Evolutionary conservation across 2,797 vertebrate species (phyloP).

Genomic region (Limosa lapponica): DNA sequence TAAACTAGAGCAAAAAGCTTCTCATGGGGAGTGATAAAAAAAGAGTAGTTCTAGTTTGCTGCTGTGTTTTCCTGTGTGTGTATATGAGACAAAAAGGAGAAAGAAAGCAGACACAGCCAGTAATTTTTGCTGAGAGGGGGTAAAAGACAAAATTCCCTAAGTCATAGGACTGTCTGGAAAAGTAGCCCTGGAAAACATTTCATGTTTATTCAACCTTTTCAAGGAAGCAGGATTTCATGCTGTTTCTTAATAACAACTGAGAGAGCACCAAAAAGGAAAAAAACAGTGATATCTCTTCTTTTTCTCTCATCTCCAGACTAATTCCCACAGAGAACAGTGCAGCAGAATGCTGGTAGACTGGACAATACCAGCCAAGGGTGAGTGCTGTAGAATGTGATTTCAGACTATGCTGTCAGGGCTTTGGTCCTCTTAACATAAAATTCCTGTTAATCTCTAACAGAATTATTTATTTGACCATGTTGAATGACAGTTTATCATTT

Average conservation of each 20-base stretch:
- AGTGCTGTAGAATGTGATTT: background rate
- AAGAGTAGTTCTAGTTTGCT: background rate
- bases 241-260: background rate
- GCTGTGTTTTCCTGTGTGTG: background rate
- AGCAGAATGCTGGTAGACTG: background rate
- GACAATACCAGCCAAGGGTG: background rate
- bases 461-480: background rate
- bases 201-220: background rate
- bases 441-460: background rate
- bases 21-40: background rate
- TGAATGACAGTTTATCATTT: background rate
- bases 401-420: background rate
- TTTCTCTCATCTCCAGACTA: background rate
- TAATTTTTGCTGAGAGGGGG: fast-evolving
- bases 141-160: background rate
- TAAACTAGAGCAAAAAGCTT: background rate
- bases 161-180: background rate
- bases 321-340: background rate
- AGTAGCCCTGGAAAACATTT: background rate
- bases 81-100: background rate
- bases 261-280: fast-evolving
- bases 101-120: background rate
- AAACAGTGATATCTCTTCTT: background rate
- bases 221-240: background rate
- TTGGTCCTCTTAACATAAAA: background rate